Evolutionary conservation across 2,797 vertebrate species (phyloP), one percentile per base, ranked within the genome.

Genomic region (Hypotaenidia philippensis): DNA sequence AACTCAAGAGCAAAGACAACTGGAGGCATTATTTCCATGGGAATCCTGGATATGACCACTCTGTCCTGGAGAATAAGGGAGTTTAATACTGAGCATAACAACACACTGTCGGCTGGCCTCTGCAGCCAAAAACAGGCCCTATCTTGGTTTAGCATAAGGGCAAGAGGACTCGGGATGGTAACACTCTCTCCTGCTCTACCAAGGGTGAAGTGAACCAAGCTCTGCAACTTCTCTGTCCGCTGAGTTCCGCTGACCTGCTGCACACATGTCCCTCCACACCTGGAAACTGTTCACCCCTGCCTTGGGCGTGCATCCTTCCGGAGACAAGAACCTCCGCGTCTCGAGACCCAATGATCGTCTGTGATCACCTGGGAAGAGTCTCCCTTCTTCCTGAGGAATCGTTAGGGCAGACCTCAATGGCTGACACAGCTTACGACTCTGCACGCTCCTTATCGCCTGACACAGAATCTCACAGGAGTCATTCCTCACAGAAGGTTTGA

Each of bases 141-240:
- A n/a, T 50, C 65, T 75, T 13, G 32, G n/a, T 36, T 56, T 56
- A 69, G 63, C 1, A 0, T 9, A 53, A 76, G 55, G 55, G 20
- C 1, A 2, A 57, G 29, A 90, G 41, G 12, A 50, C 20, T 38
- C 14, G 8, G 27, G 17, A 47, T 2, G 3, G 59, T 15, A 50
- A 56, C 26, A 32, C 1, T 0, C 45, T 19, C 29, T 79, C 38
- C 13, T 50, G 56, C 70, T 77, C 63, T n/a, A 38, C 25, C 12
- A 15, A 63, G 8, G 21, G 10, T 15, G 15, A 81, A 19, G 11
- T 0, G 0, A 26, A 19, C 27, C 0, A 0, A 70, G 26, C 23
- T 68, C 26, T 23, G 50, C 55, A 55, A 13, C 26, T n/a, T 50
- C 40, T 32, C 1, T 1, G 25, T 26, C 71, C 53, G 47, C 32